Evolutionary conservation across 92 coral and sea anemone species (phyloP), one percentile per base, ranked within the genome.

Genomic region (Epizoanthus scotinus): DNA sequence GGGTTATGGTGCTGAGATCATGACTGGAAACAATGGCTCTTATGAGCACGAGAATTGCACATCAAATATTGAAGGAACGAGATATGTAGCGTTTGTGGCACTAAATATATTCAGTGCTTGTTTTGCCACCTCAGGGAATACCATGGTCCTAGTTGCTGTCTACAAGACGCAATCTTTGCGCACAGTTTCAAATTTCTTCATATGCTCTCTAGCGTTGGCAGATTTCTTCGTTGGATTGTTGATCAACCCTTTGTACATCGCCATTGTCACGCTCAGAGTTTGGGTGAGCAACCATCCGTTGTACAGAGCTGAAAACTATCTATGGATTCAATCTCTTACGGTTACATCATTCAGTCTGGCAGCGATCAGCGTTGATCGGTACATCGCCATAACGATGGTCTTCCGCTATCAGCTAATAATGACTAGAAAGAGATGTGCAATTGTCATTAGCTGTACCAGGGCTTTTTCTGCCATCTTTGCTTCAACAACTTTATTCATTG

Each of bases 281-380:
- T 87, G 90, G 90, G 63, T 78, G 78, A 77, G 59, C 25, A 70
- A 70, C 25, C 87, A 87, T 70, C 74, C 84, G n/a, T 66, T 87
- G 63, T 87, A 87, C 63, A 26, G n/a, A 20, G 77, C 71, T 19
- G 90, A 87, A 60, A 86, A 86, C 64, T 64, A 55, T 28, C 15
- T 86, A 56, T 86, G 90, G 90, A 42, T 86, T 17, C 90, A 87
- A 22, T 73, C 84, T 49, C 83, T 87, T 17, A 62, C 57, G 42
- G 80, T 78, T 19, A 87, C 90, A 2, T 70, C 87, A 17, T 87
- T 82, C 79, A 87, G 87, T 44, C 71, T 87, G 25, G 84, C 87
- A 13, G 90, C 90, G 1, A 73, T 87, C n/a, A 87, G 84, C 18
- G 71, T 83, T 3, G 90, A 87, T 52, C 78, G 90, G 15, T 87